A percentile compares a stretch with the other conserved stretches of the same genome.
Conservation (phyloP, 2,888 invertebrate genomes). For the Agrotis exclamationis region DNA sequence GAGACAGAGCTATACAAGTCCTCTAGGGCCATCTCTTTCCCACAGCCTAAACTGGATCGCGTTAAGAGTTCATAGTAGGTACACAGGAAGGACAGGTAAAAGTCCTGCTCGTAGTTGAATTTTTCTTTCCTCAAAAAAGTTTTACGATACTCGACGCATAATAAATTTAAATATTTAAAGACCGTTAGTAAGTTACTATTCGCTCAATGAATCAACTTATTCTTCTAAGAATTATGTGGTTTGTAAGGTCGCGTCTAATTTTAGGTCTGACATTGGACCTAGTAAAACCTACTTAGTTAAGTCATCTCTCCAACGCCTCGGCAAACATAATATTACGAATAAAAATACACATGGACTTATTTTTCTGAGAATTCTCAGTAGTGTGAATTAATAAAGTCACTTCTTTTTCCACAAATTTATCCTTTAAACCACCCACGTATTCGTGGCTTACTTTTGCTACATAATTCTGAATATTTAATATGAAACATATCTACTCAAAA, state of each 20-base stretch:
- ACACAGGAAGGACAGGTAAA: no score
- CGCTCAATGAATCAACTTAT: not conserved
- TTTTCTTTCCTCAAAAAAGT: no score
- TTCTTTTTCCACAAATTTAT: conserved; percentile 22
- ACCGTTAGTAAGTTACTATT: not conserved
- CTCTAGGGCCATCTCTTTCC: no score
- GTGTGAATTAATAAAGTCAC: conserved; percentile 4
- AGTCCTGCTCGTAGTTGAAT: no score
- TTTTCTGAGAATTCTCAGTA: conserved; percentile 9
- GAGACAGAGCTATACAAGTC: no score
- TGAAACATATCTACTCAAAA: no score
- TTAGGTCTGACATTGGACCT: conserved; percentile 19
- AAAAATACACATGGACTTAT: not conserved
- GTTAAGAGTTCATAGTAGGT: no score
- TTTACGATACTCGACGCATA: no score
- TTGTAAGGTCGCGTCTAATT: conserved; percentile 12
- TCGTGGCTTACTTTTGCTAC: not conserved
- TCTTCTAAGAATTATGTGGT: conserved; percentile 17
- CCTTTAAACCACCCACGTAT: not conserved
- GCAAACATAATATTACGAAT: conserved; percentile 8
- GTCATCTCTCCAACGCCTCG: not conserved
- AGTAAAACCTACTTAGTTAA: not conserved
- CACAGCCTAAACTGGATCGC: no score
- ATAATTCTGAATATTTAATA: not conserved
- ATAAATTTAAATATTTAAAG: no score